Conservation (phyloP, 1,140 invertebrate genomes). For the Contarinia nasturtii region DNA sequence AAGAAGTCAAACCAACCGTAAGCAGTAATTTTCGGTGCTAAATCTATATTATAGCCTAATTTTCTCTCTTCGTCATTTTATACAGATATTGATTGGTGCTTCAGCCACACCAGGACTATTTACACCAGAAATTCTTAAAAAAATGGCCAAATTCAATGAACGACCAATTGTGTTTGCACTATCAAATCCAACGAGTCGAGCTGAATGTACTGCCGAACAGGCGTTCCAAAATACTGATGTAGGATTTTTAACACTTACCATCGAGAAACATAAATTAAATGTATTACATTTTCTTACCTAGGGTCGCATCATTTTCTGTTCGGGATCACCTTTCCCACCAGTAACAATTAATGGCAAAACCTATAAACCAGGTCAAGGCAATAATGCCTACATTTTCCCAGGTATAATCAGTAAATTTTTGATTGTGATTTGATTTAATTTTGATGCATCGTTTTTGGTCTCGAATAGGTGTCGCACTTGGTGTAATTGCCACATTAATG, state of each 20-base stretch:
- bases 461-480: slow-evolving; percentile 53
- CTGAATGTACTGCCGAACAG: slow-evolving; percentile 88
- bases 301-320: slow-evolving; percentile 79
- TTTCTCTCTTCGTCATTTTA: not conserved
- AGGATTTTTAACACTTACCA: slow-evolving; percentile 16
- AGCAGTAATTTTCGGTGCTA: too few relatives aligned
- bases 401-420: slow-evolving; percentile 23
- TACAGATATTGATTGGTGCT: slow-evolving; percentile 38
- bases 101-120: slow-evolving; percentile 79
- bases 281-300: slow-evolving; percentile 21
- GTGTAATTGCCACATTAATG: slow-evolving; percentile 68
- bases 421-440: not conserved
- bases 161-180: slow-evolving; percentile 85
- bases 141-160: slow-evolving; percentile 73
- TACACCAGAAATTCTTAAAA: slow-evolving; percentile 61
- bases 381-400: slow-evolving; percentile 95
- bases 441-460: too few relatives aligned
- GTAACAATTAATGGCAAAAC: slow-evolving; percentile 58
- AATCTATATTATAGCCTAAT: too few relatives aligned
- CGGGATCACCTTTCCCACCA: slow-evolving; percentile 78
- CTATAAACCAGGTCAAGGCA: slow-evolving; percentile 81
- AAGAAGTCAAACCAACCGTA: slow-evolving; percentile 53
- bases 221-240: slow-evolving; percentile 77
- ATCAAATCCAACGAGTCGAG: slow-evolving; percentile 90
- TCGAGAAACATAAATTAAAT: slow-evolving; percentile 6